Conservation (phyloP, 2,797 vertebrate genomes). For the Dryobates pubescens region DNA sequence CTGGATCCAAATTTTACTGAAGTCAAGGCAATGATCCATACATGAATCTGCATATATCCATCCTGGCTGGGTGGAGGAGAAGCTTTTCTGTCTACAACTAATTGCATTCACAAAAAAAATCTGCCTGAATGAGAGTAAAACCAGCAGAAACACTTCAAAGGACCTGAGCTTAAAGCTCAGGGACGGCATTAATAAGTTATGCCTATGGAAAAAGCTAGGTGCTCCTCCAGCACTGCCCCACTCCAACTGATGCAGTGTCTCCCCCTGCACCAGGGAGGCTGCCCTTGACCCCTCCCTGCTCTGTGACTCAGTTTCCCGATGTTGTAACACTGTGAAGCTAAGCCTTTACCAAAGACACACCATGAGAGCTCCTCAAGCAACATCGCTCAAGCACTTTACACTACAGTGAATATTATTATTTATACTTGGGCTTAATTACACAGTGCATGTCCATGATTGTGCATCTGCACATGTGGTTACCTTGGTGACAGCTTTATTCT, state of each 20-base stretch:
- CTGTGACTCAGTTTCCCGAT: conserved; percentile 11
- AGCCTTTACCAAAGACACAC: neutral
- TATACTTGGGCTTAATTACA: conserved; percentile 47
- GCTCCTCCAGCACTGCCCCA: neutral
- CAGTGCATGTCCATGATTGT: neutral
- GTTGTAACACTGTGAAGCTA: neutral
- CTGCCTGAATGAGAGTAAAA: neutral
- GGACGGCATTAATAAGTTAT: neutral
- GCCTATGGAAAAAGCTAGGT: neutral
- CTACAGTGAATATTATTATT: neutral
- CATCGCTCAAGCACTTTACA: neutral
- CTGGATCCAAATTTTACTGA: neutral
- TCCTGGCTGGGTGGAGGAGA: neutral
- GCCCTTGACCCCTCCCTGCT: neutral
- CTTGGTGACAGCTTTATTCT: conserved; percentile 61
- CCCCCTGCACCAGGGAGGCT: neutral
- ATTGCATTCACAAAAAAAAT: neutral
- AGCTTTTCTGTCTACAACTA: neutral
- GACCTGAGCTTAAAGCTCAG: neutral
- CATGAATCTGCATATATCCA: fast-evolving
- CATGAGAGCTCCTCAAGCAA: neutral
- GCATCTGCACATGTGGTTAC: conserved; percentile 56
- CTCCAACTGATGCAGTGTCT: neutral
- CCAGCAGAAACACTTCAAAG: neutral
- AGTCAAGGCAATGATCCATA: neutral